Percentiles rank a stretch among this genome's conserved stretches.
phyloP scores from a whole-genome alignment of 2,113 vertebrate species.

The Noturus placidus region DNA sequence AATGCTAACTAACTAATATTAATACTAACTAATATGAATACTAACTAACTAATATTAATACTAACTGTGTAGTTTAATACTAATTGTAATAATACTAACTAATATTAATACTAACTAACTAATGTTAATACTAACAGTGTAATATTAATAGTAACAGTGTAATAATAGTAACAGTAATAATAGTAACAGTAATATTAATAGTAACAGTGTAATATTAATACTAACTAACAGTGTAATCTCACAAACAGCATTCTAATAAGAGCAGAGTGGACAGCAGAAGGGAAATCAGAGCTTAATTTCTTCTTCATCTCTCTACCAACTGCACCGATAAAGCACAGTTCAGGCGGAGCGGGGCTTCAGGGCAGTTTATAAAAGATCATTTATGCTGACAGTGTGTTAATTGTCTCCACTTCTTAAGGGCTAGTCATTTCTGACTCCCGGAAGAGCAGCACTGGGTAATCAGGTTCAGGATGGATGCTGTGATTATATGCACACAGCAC shows the following conservation, averaged over 20 bases:
- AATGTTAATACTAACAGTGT: no score
- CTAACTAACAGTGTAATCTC: not conserved
- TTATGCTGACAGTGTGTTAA: constrained; percentile 29
- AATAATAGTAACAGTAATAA: no score
- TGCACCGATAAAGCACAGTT: not conserved
- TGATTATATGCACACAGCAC: constrained; percentile 24
- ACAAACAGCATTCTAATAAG: not conserved
- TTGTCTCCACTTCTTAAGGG: constrained; percentile 25
- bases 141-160: no score
- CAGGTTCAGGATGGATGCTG: constrained; percentile 14
- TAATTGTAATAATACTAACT: no score
- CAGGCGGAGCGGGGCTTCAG: constrained; percentile 2
- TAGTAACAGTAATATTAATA: no score
- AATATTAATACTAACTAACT: no score
- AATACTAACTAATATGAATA: no score
- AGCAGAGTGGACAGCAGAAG: not conserved
- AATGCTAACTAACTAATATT: no score
- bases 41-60: no score
- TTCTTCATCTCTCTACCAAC: not conserved
- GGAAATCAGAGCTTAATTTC: not conserved
- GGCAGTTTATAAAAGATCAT: constrained; percentile 27
- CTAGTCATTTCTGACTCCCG: constrained; percentile 1
- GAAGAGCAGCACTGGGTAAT: not conserved
- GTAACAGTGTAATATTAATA: not conserved
- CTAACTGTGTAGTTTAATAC: no score